Percentiles rank a stretch among this genome's conserved stretches.
phyloP scores from a whole-genome alignment of 2,113 vertebrate genomes.

The Odontesthes bonariensis region DNA sequence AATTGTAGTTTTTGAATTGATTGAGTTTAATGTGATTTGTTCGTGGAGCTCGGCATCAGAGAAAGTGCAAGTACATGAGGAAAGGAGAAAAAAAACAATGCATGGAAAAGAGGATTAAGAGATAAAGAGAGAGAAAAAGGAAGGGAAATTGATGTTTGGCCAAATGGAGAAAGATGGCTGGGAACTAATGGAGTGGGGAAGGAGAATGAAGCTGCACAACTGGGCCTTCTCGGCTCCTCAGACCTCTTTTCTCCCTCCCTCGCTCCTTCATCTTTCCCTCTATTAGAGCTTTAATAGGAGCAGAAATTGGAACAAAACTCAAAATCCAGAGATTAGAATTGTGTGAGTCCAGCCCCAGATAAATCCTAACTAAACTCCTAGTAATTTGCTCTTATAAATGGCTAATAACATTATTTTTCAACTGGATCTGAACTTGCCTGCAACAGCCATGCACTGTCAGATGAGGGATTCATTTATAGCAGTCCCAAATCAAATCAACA shows the following conservation, averaged over 20 bases:
- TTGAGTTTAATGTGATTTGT: constrained; percentile 43
- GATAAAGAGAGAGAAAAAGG: constrained; percentile 26
- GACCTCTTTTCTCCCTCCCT: constrained; percentile 34
- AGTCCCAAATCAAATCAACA: constrained; percentile 15
- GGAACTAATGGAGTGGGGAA: constrained; percentile 55
- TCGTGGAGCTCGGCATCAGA: constrained; percentile 26
- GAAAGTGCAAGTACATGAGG: constrained; percentile 40
- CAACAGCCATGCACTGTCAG: constrained; percentile 23
- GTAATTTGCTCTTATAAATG: constrained; percentile 52
- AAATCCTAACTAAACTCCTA: constrained; percentile 52
- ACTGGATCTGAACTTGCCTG: constrained; percentile 31
- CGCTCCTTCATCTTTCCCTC: constrained; percentile 43
- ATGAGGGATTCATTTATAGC: constrained; percentile 10
- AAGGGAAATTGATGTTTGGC: constrained; percentile 67
- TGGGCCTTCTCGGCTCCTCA: constrained; percentile 25
- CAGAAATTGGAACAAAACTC: constrained; percentile 49
- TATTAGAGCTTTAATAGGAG: constrained; percentile 63
- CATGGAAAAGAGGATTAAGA: constrained; percentile 46
- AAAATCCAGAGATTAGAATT: constrained; percentile 56
- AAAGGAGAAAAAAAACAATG: constrained; percentile 16
- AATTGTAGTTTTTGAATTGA: constrained; percentile 57
- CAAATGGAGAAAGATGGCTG: constrained; percentile 67
- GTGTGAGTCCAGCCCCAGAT: constrained; percentile 39
- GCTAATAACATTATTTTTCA: constrained; percentile 47
- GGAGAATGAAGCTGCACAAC: constrained; percentile 40